Evolutionary conservation across 2,888 invertebrate species (phyloP).

Genomic region (Sinodicranocentrus sp.): DNA sequence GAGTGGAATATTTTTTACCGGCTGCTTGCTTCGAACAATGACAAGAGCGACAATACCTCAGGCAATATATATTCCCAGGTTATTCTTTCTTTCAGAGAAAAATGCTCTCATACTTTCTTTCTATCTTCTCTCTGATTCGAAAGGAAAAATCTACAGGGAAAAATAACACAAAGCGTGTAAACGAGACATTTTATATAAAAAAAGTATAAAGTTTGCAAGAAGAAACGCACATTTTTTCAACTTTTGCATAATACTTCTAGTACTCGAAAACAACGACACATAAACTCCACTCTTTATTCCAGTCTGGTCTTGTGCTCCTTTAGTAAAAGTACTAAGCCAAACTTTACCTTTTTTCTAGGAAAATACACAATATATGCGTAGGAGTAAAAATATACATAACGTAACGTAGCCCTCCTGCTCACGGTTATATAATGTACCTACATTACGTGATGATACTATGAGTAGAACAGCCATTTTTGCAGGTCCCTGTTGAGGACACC

Average conservation of each 20-base stretch:
- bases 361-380: background rate
- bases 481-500: constrained; percentile 52
- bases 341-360: constrained; percentile 10
- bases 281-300: constrained; percentile 31
- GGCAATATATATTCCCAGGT: constrained; percentile 19
- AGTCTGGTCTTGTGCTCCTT: constrained; percentile 32
- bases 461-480: constrained; percentile 26
- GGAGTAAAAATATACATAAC: constrained; percentile 13
- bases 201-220: constrained; percentile 26
- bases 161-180: constrained; percentile 50
- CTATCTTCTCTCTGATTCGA: constrained; percentile 8
- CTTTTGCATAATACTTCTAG: constrained; percentile 15
- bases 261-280: constrained; percentile 11
- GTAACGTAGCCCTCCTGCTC: background rate
- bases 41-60: constrained; percentile 30
- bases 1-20: constrained; percentile 22
- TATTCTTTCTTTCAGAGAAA: constrained; percentile 17
- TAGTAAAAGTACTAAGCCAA: constrained; percentile 49
- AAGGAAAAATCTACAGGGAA: constrained; percentile 40
- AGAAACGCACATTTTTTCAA: constrained; percentile 43
- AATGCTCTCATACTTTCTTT: too few relatives aligned
- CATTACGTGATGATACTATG: constrained; percentile 60
- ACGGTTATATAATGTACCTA: constrained; percentile 48
- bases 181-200: too few relatives aligned
- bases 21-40: constrained; percentile 27